These are phyloP conservation scores for Tokudaia muenninki DNA, from an alignment of 2,797 vertebrate species.

Conservation along the genomic window DNA sequence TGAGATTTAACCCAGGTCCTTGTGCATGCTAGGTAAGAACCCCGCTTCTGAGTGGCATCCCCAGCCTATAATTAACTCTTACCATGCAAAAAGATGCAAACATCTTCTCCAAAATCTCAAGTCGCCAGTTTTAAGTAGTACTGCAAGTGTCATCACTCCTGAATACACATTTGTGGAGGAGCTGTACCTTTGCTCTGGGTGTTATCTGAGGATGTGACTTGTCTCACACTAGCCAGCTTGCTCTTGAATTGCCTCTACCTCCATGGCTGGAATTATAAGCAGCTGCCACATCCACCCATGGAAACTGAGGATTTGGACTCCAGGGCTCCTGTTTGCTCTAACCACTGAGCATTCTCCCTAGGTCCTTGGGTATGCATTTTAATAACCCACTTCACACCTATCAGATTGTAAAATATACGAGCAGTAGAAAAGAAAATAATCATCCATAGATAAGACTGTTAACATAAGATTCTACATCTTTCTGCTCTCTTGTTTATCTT, in stretches of 20 bases:
- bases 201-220: neutral
- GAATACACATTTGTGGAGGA: slow-evolving; percentile 21
- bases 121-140: neutral
- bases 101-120: slow-evolving; percentile 4
- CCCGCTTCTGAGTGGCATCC: neutral
- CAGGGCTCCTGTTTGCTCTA: neutral
- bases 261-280: neutral
- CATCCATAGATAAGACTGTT: slow-evolving; percentile 26
- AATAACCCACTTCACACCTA: slow-evolving; percentile 48
- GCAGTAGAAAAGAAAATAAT: slow-evolving; percentile 51
- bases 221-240: neutral
- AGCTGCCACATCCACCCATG: neutral
- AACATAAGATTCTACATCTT: slow-evolving; percentile 40
- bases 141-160: neutral
- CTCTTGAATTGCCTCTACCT: neutral
- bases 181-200: neutral
- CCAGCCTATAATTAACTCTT: slow-evolving; percentile 39
- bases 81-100: slow-evolving; percentile 5
- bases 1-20: neutral
- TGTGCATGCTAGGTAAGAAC: no score
- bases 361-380: slow-evolving; percentile 15
- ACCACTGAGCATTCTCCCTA: neutral
- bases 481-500: slow-evolving; percentile 30
- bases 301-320: neutral
- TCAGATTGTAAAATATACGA: slow-evolving; percentile 53